Evolutionary conservation across 1,140 invertebrate species (phyloP).

Genomic region (Saccostrea glomerata): DNA sequence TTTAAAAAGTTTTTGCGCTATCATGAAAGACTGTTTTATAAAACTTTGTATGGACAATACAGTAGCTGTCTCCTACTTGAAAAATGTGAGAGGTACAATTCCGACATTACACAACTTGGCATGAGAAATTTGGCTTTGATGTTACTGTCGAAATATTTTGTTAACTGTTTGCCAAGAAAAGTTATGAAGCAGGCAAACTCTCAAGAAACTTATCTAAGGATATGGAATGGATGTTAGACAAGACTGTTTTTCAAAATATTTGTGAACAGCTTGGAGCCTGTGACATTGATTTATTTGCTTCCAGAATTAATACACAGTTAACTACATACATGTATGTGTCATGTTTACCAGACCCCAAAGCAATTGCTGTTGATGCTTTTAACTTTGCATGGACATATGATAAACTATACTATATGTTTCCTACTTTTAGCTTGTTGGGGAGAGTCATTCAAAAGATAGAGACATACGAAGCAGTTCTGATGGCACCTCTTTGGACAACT

Average conservation of each 20-base stretch:
- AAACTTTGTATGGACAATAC: slow-evolving; percentile 41
- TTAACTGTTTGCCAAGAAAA: slow-evolving; percentile 23
- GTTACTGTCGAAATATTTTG: slow-evolving; percentile 36
- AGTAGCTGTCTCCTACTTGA: slow-evolving; percentile 17
- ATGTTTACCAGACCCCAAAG: slow-evolving; percentile 43
- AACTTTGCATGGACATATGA: slow-evolving; percentile 27
- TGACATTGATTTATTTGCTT: slow-evolving; percentile 56
- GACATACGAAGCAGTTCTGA: slow-evolving; percentile 32
- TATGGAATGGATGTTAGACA: slow-evolving; percentile 50
- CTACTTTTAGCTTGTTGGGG: slow-evolving; percentile 49
- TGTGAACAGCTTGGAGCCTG: not conserved
- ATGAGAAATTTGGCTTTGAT: slow-evolving; percentile 31
- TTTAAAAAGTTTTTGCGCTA: not conserved
- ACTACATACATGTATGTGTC: slow-evolving; percentile 40
- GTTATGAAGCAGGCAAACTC: slow-evolving; percentile 36
- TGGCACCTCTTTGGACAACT: slow-evolving; percentile 55
- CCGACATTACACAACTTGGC: not conserved
- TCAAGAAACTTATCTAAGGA: slow-evolving; percentile 40
- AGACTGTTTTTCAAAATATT: not conserved
- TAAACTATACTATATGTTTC: slow-evolving; percentile 28
- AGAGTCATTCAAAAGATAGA: slow-evolving; percentile 40
- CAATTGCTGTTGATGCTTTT: slow-evolving; percentile 50
- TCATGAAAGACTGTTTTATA: slow-evolving; percentile 11
- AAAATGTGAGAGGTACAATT: slow-evolving; percentile 24
- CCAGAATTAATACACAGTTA: slow-evolving; percentile 47